phyloP scores from a whole-genome alignment of 2,888 invertebrate genomes.

The Acleris emargana region DNA sequence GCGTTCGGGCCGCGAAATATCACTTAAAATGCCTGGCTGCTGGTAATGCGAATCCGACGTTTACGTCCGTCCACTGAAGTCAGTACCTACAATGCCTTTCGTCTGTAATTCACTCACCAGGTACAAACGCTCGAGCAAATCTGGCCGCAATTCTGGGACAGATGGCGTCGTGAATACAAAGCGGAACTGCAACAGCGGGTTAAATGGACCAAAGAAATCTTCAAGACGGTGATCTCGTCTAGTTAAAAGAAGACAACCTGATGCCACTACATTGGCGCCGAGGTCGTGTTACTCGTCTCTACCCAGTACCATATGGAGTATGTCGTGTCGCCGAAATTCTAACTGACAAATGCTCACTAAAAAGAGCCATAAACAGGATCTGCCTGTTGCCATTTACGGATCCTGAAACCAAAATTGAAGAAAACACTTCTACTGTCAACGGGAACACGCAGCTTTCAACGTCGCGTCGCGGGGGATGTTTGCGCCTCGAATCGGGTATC shows the following conservation, averaged over 20 bases:
- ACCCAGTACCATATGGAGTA: neutral
- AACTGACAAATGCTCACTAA: no score
- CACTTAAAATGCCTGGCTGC: no score
- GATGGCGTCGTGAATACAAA: constrained; percentile 6
- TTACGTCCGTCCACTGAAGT: constrained; percentile 3
- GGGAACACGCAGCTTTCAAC: no score
- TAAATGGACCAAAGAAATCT: constrained; percentile 1
- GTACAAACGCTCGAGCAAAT: constrained; percentile 7
- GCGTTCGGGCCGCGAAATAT: constrained; percentile 1
- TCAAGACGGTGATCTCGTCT: constrained; percentile 14
- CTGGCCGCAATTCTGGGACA: constrained; percentile 8
- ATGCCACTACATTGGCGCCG: constrained; percentile 12
- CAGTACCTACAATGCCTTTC: neutral
- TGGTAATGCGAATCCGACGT: neutral
- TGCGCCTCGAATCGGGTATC: no score
- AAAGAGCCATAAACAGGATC: no score
- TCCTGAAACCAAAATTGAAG: no score
- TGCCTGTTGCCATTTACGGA: no score
- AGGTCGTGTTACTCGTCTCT: constrained; percentile 1
- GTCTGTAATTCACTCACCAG: neutral
- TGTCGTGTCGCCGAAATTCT: no score
- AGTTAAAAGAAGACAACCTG: constrained; percentile 8
- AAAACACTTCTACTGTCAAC: no score
- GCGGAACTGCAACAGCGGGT: constrained; percentile 11
- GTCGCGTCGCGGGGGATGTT: no score